Conservation (phyloP, 2,888 invertebrate genomes). For the Phymatocera aterrima region DNA sequence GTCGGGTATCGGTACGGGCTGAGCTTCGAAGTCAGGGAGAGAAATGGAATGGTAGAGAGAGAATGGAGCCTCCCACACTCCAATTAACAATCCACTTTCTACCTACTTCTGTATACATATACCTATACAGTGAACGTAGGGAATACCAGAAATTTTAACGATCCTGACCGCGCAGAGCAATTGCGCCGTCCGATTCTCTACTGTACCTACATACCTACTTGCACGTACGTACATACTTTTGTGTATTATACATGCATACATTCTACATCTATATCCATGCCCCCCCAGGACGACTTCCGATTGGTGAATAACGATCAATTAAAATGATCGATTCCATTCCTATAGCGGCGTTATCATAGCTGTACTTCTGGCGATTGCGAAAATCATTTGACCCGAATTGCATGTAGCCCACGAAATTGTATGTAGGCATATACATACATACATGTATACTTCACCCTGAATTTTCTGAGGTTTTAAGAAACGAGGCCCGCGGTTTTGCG, state of each 20-base stretch:
- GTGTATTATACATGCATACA: neutral
- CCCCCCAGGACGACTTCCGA: neutral
- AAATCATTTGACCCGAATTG: no score
- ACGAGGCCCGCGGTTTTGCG: no score
- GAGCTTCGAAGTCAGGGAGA: conserved; percentile 10
- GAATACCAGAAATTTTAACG: conserved; percentile 41
- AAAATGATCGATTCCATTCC: conserved; percentile 21
- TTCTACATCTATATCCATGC: no score
- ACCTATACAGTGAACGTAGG: neutral
- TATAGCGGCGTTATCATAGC: no score
- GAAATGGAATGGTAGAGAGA: neutral
- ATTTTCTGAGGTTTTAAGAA: no score
- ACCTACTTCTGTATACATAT: conserved; percentile 26
- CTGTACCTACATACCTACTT: neutral
- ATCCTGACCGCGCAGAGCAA: conserved; percentile 16
- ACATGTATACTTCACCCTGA: no score
- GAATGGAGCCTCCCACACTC: conserved; percentile 37
- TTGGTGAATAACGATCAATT: conserved; percentile 39
- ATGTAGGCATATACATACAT: no score
- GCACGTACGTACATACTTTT: no score
- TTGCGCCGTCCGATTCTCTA: neutral
- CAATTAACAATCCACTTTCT: conserved; percentile 44
- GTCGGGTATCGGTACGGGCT: neutral
- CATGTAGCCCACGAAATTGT: no score
- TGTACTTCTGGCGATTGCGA: no score